Evolutionary conservation across 37 sponge, comb jelly and placozoan species (phyloP).

Genomic region (Axinella damicornis): DNA sequence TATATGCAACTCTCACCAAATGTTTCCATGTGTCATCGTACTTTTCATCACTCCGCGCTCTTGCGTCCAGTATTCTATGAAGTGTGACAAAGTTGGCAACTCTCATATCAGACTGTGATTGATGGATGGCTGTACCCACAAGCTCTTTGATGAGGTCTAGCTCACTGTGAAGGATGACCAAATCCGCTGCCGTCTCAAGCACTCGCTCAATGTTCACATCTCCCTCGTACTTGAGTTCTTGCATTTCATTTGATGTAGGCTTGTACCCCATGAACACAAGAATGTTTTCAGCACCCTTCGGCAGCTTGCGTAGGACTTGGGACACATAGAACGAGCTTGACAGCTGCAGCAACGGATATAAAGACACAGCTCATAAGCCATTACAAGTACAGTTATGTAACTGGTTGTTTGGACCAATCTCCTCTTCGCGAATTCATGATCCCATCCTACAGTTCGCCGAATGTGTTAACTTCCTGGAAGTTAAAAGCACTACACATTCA

Average conservation of each 20-base stretch:
- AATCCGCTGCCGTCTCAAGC: slow-evolving; percentile 23
- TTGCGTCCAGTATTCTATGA: not conserved
- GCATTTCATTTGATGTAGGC: not conserved
- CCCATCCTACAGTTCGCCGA: too few relatives aligned
- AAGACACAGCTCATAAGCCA: too few relatives aligned
- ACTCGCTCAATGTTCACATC: slow-evolving; percentile 10
- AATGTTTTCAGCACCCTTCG: slow-evolving; percentile 31
- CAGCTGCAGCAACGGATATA: slow-evolving; percentile 24
- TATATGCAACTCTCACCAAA: too few relatives aligned
- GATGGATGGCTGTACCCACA: not conserved
- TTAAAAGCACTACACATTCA: too few relatives aligned
- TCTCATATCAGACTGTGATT: too few relatives aligned
- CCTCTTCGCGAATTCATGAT: too few relatives aligned
- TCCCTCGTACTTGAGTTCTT: slow-evolving; percentile 31
- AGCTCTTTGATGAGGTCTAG: slow-evolving; percentile 20
- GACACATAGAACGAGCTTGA: slow-evolving; percentile 51
- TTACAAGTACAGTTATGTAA: too few relatives aligned
- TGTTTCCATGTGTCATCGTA: too few relatives aligned
- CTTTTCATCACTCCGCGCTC: not conserved
- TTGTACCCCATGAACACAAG: slow-evolving; percentile 47
- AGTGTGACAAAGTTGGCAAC: not conserved
- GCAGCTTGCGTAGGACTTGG: slow-evolving; percentile 35
- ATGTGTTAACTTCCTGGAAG: too few relatives aligned
- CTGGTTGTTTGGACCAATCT: too few relatives aligned
- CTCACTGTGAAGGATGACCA: slow-evolving; percentile 43